Percentiles rank a stretch among this genome's conserved stretches.
Conservation (phyloP, 2,113 vertebrate species). For the Aspidoscelis tigris region DNA sequence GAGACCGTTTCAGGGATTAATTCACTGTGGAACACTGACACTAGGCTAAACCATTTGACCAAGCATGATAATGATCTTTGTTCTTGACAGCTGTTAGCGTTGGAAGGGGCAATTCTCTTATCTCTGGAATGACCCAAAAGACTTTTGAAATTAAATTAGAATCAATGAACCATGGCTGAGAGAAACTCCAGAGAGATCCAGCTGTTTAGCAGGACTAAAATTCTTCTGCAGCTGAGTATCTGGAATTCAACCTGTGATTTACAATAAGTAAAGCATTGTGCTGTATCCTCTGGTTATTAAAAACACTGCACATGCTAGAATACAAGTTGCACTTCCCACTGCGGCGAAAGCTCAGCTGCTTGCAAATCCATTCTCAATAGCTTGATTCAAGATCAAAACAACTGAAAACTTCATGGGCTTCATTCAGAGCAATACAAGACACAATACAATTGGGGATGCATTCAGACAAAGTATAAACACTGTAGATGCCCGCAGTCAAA, state of each 20-base stretch:
- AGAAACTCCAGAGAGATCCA: not conserved
- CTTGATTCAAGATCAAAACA: not conserved
- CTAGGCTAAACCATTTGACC: conserved; percentile 9
- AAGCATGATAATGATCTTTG: not conserved
- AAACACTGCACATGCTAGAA: not conserved
- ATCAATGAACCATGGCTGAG: not conserved
- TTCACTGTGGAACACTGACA: not conserved
- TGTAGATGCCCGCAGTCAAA: too few species aligned
- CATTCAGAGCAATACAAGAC: not conserved
- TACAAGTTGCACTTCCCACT: not conserved
- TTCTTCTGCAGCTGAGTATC: rapidly evolving
- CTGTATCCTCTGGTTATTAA: not conserved
- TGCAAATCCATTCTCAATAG: not conserved
- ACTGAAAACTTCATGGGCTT: not conserved
- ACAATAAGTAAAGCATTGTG: not conserved
- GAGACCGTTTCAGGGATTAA: not conserved
- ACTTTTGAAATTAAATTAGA: not conserved
- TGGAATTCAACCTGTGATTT: not conserved
- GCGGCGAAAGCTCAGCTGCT: not conserved
- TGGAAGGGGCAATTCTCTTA: rapidly evolving
- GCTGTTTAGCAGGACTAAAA: not conserved
- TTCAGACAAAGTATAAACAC: too few species aligned
- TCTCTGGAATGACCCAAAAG: not conserved
- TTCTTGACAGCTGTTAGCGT: conserved; percentile 5
- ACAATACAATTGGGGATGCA: not conserved